Conservation (phyloP, 1,140 invertebrate species). For the Anagrus nilaparvatae region DNA sequence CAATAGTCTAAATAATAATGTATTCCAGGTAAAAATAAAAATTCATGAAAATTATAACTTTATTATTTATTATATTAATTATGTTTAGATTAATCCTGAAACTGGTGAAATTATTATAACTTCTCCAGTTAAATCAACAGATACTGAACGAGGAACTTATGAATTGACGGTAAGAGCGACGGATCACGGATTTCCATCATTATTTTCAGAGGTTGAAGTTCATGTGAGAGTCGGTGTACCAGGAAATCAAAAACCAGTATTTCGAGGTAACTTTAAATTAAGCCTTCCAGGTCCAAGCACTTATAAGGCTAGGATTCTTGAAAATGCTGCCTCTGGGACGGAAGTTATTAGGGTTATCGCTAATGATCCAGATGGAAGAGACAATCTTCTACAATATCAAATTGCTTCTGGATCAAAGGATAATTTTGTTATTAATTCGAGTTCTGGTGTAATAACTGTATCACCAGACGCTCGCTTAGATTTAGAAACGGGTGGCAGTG, state of each 20-base stretch:
- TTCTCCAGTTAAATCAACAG: constrained; percentile 53
- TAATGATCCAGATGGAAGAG: constrained; percentile 65
- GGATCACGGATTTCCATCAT: constrained; percentile 57
- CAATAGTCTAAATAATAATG: constrained; percentile 50
- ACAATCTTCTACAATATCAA: constrained; percentile 58
- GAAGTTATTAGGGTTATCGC: constrained; percentile 60
- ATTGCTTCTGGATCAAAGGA: constrained; percentile 66
- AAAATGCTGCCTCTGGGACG: constrained; percentile 58
- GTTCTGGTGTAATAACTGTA: constrained; percentile 61
- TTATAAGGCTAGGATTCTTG: constrained; percentile 57
- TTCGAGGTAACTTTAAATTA: constrained; percentile 56
- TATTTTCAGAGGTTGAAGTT: constrained; percentile 54
- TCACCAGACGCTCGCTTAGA: constrained; percentile 64
- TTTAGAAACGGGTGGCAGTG: constrained; percentile 52
- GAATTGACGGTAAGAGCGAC: constrained; percentile 58
- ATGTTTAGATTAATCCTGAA: constrained; percentile 51
- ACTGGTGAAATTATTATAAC: constrained; percentile 60
- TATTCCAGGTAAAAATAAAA: constrained; percentile 32
- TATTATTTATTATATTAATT: constrained; percentile 20
- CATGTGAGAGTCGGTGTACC: constrained; percentile 62
- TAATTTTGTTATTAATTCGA: constrained; percentile 66
- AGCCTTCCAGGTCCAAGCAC: constrained; percentile 48
- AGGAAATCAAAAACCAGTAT: constrained; percentile 66
- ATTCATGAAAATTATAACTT: not conserved
- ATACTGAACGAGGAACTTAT: constrained; percentile 63